Percentiles rank a stretch among this genome's conserved stretches.
These are phyloP conservation scores for Ectobius pallidus DNA, from an alignment of 2,888 invertebrate species.

Conservation along the genomic window DNA sequence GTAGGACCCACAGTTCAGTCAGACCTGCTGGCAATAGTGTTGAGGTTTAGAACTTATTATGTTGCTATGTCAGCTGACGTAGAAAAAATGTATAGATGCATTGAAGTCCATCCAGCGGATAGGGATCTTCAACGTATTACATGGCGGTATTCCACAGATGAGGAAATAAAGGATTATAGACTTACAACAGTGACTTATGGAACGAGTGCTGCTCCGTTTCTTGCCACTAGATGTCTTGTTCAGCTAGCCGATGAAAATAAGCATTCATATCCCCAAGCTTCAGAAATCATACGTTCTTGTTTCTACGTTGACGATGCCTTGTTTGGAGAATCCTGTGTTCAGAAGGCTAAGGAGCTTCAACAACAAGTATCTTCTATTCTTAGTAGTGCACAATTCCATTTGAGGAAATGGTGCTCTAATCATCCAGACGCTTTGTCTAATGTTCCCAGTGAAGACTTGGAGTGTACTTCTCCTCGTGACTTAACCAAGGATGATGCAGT, in stretches of 20 bases:
- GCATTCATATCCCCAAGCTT: not conserved
- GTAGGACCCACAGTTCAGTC: not conserved
- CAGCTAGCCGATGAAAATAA: not conserved
- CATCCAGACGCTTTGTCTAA: too few species aligned
- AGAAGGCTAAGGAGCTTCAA: too few species aligned
- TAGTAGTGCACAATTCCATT: not conserved
- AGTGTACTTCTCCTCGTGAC: too few species aligned
- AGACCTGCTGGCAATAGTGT: too few species aligned
- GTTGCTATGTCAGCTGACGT: not conserved
- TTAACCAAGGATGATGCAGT: too few species aligned
- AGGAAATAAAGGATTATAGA: not conserved
- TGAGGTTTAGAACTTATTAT: not conserved
- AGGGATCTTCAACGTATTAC: too few species aligned
- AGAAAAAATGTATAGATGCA: not conserved
- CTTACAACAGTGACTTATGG: not conserved
- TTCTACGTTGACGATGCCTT: not conserved
- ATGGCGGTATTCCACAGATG: not conserved
- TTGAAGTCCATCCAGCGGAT: too few species aligned
- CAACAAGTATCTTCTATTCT: not conserved
- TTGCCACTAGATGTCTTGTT: not conserved
- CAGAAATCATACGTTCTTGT: too few species aligned
- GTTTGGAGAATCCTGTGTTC: not conserved
- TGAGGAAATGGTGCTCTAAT: too few species aligned
- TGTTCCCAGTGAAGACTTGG: too few species aligned
- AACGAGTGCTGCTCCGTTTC: not conserved